Base-by-base conservation (phyloP, 2,797 vertebrate species). In the Decapterus maruadsi region DNA sequence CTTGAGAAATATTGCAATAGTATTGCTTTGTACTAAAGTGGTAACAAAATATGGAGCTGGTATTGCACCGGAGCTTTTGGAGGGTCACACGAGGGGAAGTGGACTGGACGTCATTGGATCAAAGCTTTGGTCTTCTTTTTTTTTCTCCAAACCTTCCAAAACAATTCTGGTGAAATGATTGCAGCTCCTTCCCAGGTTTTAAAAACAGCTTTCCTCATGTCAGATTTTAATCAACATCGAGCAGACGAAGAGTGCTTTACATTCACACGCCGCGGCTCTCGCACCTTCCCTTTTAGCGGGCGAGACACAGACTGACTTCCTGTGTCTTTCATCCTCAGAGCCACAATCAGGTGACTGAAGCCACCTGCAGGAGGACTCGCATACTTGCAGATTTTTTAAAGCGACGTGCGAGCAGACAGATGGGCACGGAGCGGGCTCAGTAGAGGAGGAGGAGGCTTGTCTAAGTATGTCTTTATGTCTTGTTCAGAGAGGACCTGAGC, bases 191-290 rank as follows among this genome's bases (percentile, higher is more conserved):
- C 13, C 43, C 10, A 17, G 7, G 20, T 26, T 29, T 29, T 45
- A n/a, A 42, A 42, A 43, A 26, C 7, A 55, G 19, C 58, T 56
- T 65, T 51, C 42, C 55, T 26, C 65, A 69, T 55, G 48, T 36
- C 34, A 42, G 19, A 55, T 56, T 77, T 64, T 56, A 72, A 81
- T 82, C 29, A 65, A 56, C 38, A 12, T 75, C 26, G 34, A 57
- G 56, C 75, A 69, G 83, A 74, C 48, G 72, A 73, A 58, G 48
- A 66, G 68, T 59, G 26, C 59, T 81, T 82, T 68, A 74, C 43
- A 81, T 84, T 78, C 71, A 64, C 65, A n/a, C 55, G 56, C 66
- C 38, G 66, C 58, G 42, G 66, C 73, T 2, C 46, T 63, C 53
- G 43, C 63, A 46, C 67, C 63, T 60, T 67, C 61, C 36, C 36